Conservation (phyloP, 2,888 invertebrate species). For the Drosophila merina region DNA sequence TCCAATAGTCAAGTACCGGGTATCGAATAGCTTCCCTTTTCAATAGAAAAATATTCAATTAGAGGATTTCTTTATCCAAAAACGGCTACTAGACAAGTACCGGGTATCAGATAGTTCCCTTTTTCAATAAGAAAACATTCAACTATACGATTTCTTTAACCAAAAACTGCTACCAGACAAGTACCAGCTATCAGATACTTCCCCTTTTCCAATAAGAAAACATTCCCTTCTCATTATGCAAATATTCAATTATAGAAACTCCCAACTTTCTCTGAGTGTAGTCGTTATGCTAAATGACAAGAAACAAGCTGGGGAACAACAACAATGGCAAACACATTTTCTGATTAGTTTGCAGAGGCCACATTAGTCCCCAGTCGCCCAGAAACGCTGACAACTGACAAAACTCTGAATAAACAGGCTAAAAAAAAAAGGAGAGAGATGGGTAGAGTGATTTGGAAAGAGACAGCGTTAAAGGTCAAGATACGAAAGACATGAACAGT, state of each 20-base stretch:
- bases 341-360: constrained; percentile 68
- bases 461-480: background rate
- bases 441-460: constrained; percentile 5
- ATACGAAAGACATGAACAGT: background rate
- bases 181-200: background rate
- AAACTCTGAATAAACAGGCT: constrained; percentile 25
- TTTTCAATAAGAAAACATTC: no score
- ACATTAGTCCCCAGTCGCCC: constrained; percentile 51
- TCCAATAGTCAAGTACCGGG: no score
- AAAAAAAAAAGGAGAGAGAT: constrained; percentile 7
- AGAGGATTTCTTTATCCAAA: background rate
- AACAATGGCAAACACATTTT: constrained; percentile 61
- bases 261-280: background rate
- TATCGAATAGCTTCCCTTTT: no score
- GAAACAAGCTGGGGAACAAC: constrained; percentile 41
- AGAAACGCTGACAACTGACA: constrained; percentile 32
- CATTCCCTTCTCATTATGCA: background rate
- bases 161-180: background rate
- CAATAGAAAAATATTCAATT: background rate
- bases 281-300: constrained; percentile 55
- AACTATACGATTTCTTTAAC: background rate
- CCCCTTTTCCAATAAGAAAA: no score
- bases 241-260: background rate
- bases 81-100: background rate
- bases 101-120: background rate